Base-by-base conservation (phyloP, 2,797 vertebrate species). In the Schizopygopsis malacanthus region DNA sequence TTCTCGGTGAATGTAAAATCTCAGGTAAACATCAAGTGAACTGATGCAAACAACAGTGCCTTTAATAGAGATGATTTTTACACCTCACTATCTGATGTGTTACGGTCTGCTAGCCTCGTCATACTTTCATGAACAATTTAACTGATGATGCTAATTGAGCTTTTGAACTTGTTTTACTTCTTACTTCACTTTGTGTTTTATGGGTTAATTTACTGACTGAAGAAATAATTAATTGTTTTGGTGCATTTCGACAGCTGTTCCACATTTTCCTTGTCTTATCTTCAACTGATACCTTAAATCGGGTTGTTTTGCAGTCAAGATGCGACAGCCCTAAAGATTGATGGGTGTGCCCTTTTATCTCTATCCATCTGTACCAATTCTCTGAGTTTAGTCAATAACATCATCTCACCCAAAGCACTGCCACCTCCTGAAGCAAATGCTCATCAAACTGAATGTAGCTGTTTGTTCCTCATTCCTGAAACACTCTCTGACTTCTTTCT, bases 401-500 rank as follows among this genome's bases (percentile, higher is more conserved):
- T 85, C 92, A 93, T 93, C 90, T 89, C 87, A 90, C 89, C 89
- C 89, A 86, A 92, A 91, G 89, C 79, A 87, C 83, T 84, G 70
- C 79, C 56, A 84, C 89, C 84, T 83, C 81, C 77, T 81, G 84
- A 85, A 90, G 61, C 75, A 43, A 82, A 83, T 59, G 83, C 82
- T 85, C 93, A 94, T 94, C 85, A 79, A 76, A 87, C 39, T 69
- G 43, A 86, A 91, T 88, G 78, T 88, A 90, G 86, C 82, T 90
- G 87, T 82, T 72, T 77, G 82, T 85, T 84, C 73, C 92, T 92
- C 91, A 89, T 92, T 90, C 92, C 87, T 91, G 65, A 84, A 78
- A 56, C 75, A 79, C 80, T 91, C 92, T 92, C 86, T 92, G 93
- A 93, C 92, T 94, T 94, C 92, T 93, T 90, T 93, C 86, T 89